These are phyloP conservation scores for Leucophenga maculata DNA, from an alignment of 2,888 invertebrate species.

Conservation along the genomic window DNA sequence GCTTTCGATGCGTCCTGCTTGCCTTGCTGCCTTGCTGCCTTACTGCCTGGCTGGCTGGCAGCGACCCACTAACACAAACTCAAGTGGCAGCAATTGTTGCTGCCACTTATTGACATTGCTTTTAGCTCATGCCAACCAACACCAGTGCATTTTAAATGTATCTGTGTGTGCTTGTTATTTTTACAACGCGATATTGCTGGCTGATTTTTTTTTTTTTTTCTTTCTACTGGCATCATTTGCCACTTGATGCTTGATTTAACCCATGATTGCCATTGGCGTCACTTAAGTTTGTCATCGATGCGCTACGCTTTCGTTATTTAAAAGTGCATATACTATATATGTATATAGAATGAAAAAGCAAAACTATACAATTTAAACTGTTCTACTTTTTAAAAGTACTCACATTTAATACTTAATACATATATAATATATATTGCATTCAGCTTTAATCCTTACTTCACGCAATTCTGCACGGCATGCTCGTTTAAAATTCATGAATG, in stretches of 20 bases:
- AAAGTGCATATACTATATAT: constrained; percentile 4
- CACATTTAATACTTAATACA: neutral
- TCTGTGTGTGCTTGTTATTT: constrained; percentile 16
- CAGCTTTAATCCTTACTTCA: constrained; percentile 13
- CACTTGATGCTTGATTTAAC: constrained; percentile 31
- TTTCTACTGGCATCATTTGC: constrained; percentile 29
- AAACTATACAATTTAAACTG: constrained; percentile 9
- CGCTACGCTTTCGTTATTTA: constrained; percentile 7
- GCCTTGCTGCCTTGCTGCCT: neutral
- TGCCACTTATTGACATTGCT: constrained; percentile 30
- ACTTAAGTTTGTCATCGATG: constrained; percentile 19
- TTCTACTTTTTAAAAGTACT: constrained; percentile 37
- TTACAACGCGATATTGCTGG: neutral
- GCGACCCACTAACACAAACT: constrained; percentile 28
- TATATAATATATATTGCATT: too few relatives aligned
- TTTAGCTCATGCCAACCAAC: constrained; percentile 14
- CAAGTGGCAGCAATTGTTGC: constrained; percentile 32
- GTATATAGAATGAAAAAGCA: neutral
- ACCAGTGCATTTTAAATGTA: neutral
- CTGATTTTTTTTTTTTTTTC: neutral
- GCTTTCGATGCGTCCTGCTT: neutral
- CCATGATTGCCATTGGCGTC: constrained; percentile 26
- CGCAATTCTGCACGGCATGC: constrained; percentile 32
- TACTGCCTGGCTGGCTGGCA: neutral
- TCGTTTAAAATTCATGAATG: constrained; percentile 53